Conservation (phyloP, 2,113 vertebrate genomes). For the Grus americana region DNA sequence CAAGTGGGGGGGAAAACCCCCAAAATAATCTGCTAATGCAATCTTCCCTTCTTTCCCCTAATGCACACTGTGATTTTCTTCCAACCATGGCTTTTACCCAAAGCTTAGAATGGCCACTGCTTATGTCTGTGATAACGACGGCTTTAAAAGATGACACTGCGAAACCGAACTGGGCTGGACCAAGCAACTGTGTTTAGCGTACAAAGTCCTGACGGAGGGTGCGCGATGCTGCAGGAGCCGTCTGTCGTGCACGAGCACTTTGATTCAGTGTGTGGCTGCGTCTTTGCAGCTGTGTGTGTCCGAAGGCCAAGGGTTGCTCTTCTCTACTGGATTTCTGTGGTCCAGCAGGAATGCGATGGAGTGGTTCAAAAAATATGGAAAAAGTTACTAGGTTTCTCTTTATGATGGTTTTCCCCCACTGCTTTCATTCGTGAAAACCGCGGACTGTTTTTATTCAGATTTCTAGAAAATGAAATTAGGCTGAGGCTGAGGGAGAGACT, state of each 20-base stretch:
- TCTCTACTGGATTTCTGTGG: not conserved
- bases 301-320: not conserved
- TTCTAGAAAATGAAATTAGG: not conserved
- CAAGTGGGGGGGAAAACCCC: not conserved
- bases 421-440: not conserved
- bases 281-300: not conserved
- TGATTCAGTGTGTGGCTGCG: accelerated
- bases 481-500: not conserved
- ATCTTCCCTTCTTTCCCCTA: not conserved
- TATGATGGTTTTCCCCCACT: not conserved
- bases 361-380: not conserved
- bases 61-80: not conserved
- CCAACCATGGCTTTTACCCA: not conserved
- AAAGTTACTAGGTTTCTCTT: not conserved
- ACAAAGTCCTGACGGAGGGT: accelerated
- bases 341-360: not conserved
- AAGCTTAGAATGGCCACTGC: accelerated
- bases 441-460: not conserved
- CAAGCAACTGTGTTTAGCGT: no score
- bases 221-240: not conserved
- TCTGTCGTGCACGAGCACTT: accelerated
- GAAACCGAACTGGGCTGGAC: not conserved
- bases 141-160: not conserved
- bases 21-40: not conserved
- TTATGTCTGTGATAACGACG: not conserved